phyloP scores from a whole-genome alignment of 2,797 vertebrate species.

The Smutsia gigantea region DNA sequence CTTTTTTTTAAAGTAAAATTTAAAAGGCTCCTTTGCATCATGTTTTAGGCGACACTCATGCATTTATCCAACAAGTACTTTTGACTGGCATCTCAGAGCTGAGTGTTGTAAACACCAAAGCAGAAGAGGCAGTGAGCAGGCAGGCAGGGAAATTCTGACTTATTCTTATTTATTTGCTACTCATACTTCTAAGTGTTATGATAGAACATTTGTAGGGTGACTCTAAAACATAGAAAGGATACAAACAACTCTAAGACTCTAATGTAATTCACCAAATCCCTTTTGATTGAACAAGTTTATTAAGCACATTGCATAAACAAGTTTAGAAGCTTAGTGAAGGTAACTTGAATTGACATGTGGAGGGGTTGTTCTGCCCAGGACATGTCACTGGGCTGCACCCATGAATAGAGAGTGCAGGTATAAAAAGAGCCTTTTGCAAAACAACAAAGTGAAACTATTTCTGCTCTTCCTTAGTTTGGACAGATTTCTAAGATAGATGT shows the following conservation, averaged over 20 bases:
- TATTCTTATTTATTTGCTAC: neutral
- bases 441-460: neutral
- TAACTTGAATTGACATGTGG: neutral
- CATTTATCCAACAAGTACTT: neutral
- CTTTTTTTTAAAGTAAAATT: neutral
- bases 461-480: neutral
- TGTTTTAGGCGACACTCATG: neutral
- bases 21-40: neutral
- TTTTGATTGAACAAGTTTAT: neutral
- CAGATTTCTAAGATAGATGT: neutral
- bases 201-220: neutral
- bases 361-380: neutral
- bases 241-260: neutral
- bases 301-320: neutral
- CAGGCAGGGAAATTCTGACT: neutral
- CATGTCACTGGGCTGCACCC: neutral
- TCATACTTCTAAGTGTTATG: too few relatives aligned
- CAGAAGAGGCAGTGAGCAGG: neutral
- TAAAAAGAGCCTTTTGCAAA: neutral
- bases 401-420: neutral
- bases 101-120: neutral
- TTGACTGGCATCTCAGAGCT: neutral
- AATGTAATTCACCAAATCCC: neutral
- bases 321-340: neutral
- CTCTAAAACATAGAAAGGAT: neutral